A percentile compares a stretch with the other conserved stretches of the same genome.
Conservation (phyloP, 2,888 invertebrate species). For the Drosophila fungiperda region DNA sequence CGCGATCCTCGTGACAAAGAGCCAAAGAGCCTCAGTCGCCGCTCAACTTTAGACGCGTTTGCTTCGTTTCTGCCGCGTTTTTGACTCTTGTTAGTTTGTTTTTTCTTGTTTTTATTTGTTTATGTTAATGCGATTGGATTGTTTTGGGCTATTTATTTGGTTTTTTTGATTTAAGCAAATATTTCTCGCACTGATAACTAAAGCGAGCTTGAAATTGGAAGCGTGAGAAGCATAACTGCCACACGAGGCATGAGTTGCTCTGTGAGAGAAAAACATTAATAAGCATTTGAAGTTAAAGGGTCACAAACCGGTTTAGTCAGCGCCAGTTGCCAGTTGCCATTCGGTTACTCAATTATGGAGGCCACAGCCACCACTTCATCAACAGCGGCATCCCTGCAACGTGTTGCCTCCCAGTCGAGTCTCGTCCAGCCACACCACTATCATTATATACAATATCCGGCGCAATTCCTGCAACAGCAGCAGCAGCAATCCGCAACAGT, state of each 20-base stretch:
- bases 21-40: constrained; percentile 38
- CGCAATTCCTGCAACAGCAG: constrained; percentile 61
- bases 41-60: constrained; percentile 59
- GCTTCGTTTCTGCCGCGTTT: constrained; percentile 24
- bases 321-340: constrained; percentile 52
- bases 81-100: constrained; percentile 3
- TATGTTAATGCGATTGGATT: constrained; percentile 70
- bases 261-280: constrained; percentile 58
- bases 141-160: constrained; percentile 54
- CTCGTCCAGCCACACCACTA: constrained; percentile 86
- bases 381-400: constrained; percentile 66
- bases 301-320: constrained; percentile 80
- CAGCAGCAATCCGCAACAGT: constrained; percentile 10
- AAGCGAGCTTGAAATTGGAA: constrained; percentile 63
- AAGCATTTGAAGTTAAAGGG: constrained; percentile 78
- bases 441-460: constrained; percentile 84
- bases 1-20: constrained; percentile 35
- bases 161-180: constrained; percentile 29
- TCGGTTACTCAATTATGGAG: constrained; percentile 47
- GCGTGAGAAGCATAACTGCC: constrained; percentile 68
- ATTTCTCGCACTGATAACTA: constrained; percentile 66
- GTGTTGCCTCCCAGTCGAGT: constrained; percentile 88
- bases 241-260: constrained; percentile 1
- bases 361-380: constrained; percentile 20
- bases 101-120: constrained; percentile 54